Evolutionary conservation across 2,113 vertebrate genomes (phyloP).

Genomic region (Laticauda laticaudata): DNA sequence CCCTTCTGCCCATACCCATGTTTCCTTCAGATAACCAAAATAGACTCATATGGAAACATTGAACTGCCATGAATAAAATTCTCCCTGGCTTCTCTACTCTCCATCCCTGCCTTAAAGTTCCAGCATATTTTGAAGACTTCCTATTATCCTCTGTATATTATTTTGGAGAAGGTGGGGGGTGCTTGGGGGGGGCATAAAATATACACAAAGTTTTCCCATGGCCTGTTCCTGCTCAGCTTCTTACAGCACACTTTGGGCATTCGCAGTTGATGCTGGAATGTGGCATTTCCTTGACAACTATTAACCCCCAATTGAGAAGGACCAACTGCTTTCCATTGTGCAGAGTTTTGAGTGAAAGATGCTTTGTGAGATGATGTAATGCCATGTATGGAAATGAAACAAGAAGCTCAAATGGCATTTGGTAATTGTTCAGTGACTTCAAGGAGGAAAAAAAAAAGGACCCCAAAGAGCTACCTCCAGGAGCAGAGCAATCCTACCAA

Average conservation of each 20-base stretch:
- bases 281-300: slow-evolving; percentile 66
- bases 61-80: slow-evolving; percentile 25
- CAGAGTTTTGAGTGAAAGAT: slow-evolving; percentile 44
- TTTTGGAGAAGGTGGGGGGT: slow-evolving; percentile 54
- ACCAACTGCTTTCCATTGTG: slow-evolving; percentile 65
- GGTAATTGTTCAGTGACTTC: slow-evolving; percentile 64
- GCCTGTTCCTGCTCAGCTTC: slow-evolving; percentile 52
- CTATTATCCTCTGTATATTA: slow-evolving; percentile 57
- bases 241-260: slow-evolving; percentile 62
- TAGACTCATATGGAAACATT: slow-evolving; percentile 23
- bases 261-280: slow-evolving; percentile 72
- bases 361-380: slow-evolving; percentile 73
- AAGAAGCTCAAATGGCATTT: slow-evolving; percentile 57
- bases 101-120: slow-evolving; percentile 23
- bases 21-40: rapidly evolving
- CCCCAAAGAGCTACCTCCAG: neutral
- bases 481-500: rapidly evolving
- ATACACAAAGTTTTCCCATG: slow-evolving; percentile 73
- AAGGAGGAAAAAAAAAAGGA: slow-evolving; percentile 17
- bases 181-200: slow-evolving; percentile 44
- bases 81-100: neutral
- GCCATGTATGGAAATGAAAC: slow-evolving; percentile 68
- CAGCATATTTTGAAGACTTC: slow-evolving; percentile 8
- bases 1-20: slow-evolving; percentile 12
- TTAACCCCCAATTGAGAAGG: slow-evolving; percentile 58